phyloP scores from a whole-genome alignment of 1,140 invertebrate genomes.

The Thalassaphorura encarpata region DNA sequence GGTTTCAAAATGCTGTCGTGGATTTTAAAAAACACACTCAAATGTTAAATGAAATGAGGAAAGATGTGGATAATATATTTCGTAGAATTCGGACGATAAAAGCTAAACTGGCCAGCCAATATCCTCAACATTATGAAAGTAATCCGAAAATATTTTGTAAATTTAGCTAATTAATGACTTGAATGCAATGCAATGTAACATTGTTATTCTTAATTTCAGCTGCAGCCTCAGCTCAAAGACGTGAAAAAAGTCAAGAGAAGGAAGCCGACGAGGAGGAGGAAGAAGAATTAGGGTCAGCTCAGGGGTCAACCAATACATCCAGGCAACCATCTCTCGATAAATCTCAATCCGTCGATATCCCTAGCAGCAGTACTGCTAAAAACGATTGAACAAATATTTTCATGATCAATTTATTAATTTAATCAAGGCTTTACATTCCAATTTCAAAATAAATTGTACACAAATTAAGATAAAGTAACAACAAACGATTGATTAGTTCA shows the following conservation, averaged over 20 bases:
- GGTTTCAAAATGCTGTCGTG: constrained; percentile 64
- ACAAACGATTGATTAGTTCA: no score
- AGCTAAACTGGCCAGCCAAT: constrained; percentile 67
- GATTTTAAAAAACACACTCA: constrained; percentile 85
- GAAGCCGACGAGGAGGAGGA: constrained; percentile 26
- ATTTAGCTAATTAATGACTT: neutral
- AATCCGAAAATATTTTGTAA: neutral
- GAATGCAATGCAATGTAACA: neutral
- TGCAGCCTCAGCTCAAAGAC: constrained; percentile 17
- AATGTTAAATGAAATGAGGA: constrained; percentile 54
- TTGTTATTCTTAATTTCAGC: constrained; percentile 10
- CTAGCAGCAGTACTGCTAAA: no score
- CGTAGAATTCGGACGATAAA: constrained; percentile 58
- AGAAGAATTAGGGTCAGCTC: no score
- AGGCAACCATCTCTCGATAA: no score
- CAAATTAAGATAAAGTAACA: no score
- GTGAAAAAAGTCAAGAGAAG: constrained; percentile 18
- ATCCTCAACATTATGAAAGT: constrained; percentile 71
- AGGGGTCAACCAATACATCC: no score
- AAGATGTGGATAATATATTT: constrained; percentile 52
- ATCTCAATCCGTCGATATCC: no score
- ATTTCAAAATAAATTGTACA: no score
- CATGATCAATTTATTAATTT: no score
- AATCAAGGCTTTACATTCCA: no score
- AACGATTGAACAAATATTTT: no score